A percentile compares a stretch with the other conserved stretches of the same genome.
Evolutionary conservation across 2,113 vertebrate species (phyloP).

Genomic region (Propithecus coquereli): DNA sequence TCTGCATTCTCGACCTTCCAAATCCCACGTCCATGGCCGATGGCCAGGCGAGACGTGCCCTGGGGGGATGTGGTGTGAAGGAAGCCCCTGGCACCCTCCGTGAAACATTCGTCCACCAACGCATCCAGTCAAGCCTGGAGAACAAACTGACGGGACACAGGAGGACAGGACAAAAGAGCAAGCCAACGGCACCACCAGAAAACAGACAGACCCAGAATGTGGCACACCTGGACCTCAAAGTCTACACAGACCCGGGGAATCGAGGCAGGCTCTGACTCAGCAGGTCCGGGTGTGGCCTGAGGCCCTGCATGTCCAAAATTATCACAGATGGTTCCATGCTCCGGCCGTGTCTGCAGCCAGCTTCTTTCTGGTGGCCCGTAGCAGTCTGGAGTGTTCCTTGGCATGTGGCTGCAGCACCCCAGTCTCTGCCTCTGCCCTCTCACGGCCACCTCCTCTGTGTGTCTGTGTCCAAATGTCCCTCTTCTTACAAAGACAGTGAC

Average conservation of each 20-base stretch:
- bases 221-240: neutral
- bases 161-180: neutral
- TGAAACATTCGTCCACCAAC: neutral
- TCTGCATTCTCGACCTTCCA: neutral
- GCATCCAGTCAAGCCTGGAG: neutral
- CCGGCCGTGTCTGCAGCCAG: neutral
- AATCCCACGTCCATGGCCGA: neutral
- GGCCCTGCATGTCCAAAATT: no score
- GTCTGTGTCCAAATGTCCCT: neutral
- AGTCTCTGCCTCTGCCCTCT: neutral
- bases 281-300: neutral
- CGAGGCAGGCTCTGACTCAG: neutral
- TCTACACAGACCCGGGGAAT: neutral
- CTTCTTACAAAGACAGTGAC: neutral
- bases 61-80: neutral
- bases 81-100: neutral
- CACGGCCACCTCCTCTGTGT: neutral
- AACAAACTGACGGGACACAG: neutral
- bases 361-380: neutral
- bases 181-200: neutral
- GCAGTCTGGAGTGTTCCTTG: no score
- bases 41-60: fast-evolving
- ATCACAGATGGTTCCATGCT: neutral
- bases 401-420: neutral
- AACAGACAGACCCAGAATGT: neutral